Evolutionary conservation across 2,113 vertebrate species (phyloP).

Genomic region (Dromiciops gliroides): DNA sequence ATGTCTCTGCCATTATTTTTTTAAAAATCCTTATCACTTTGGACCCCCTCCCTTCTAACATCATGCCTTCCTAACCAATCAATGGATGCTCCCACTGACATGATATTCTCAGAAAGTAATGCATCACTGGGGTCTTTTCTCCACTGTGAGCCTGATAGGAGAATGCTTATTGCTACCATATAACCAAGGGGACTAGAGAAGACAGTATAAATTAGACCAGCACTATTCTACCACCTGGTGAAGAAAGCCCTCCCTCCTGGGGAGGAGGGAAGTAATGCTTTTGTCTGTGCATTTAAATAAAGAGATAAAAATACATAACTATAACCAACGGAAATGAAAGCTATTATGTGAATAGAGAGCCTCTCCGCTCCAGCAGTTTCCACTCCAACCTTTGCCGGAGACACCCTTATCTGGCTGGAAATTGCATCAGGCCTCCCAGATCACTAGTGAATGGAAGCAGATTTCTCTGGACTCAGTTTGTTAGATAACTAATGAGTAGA

Average conservation of each 20-base stretch:
- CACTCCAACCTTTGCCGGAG: slow-evolving; percentile 60
- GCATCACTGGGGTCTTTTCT: background rate
- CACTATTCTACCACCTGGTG: background rate
- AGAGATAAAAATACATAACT: slow-evolving; percentile 68
- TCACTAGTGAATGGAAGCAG: slow-evolving; percentile 78
- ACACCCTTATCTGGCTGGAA: slow-evolving; percentile 78
- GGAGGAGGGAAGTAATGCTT: background rate
- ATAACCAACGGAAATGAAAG: slow-evolving; percentile 75
- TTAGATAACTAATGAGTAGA: slow-evolving; percentile 86
- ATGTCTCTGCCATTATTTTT: background rate
- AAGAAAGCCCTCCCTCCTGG: slow-evolving; percentile 26
- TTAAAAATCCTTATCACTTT: slow-evolving; percentile 21
- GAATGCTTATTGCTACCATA: background rate
- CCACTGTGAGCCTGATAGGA: slow-evolving; percentile 6
- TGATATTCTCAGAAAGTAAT: slow-evolving; percentile 52
- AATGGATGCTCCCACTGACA: slow-evolving; percentile 58
- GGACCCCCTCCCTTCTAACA: background rate
- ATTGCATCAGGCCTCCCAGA: slow-evolving; percentile 80
- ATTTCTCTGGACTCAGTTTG: slow-evolving; percentile 82
- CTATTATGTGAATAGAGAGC: slow-evolving; percentile 55
- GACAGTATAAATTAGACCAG: slow-evolving; percentile 46
- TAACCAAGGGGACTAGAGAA: slow-evolving; percentile 10
- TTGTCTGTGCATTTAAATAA: slow-evolving; percentile 58
- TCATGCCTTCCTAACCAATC: slow-evolving; percentile 25
- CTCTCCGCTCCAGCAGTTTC: slow-evolving; percentile 31